Conservation (phyloP, 2,113 vertebrate genomes). For the Hemibagrus wyckioides region DNA sequence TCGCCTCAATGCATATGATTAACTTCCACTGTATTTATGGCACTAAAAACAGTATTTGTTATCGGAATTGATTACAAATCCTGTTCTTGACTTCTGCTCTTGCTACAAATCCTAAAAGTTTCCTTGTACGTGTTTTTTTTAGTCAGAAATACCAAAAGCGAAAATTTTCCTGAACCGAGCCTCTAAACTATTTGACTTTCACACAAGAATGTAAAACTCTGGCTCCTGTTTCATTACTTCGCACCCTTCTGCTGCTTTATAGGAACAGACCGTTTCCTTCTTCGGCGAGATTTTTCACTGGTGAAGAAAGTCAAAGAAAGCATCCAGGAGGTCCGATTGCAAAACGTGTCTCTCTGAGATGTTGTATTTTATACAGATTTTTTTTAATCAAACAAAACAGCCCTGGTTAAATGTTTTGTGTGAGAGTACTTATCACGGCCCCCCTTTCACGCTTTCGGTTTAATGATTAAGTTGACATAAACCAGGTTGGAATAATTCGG, state of each 20-base stretch:
- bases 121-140: background rate
- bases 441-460: background rate
- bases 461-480: background rate
- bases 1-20: no score
- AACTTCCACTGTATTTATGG: no score
- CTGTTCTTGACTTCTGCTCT: background rate
- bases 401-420: no score
- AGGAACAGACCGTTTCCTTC: background rate
- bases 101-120: background rate
- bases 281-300: background rate
- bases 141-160: no score
- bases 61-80: background rate
- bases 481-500: background rate
- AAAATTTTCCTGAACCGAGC: background rate
- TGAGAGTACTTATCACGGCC: background rate
- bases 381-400: no score
- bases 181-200: constrained; percentile 46
- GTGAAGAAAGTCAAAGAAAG: background rate
- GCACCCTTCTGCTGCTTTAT: constrained; percentile 55
- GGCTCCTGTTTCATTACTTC: constrained; percentile 37
- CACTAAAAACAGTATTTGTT: background rate
- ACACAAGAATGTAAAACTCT: constrained; percentile 58
- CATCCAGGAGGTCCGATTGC: background rate
- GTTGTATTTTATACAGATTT: background rate
- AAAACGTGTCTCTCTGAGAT: background rate